These are phyloP conservation scores for Dendroctonus valens DNA, from an alignment of 1,140 invertebrate genomes.

Conservation along the genomic window DNA sequence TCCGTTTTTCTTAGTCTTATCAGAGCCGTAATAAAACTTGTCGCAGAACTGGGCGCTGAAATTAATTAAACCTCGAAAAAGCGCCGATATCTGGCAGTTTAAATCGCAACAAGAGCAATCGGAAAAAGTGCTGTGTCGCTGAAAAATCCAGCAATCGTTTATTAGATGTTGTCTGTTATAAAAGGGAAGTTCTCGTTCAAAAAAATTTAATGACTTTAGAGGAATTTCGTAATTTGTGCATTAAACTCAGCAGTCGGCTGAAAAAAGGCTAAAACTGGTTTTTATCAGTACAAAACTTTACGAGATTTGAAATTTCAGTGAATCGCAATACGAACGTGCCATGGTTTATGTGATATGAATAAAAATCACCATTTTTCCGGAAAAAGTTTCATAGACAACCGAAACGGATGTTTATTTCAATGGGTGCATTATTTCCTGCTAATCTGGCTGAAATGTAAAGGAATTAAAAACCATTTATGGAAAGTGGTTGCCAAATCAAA, in stretches of 20 bases:
- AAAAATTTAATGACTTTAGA: conserved; percentile 20
- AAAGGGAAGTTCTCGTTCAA: conserved; percentile 5
- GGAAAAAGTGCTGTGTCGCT: conserved; percentile 28
- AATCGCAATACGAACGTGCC: no score
- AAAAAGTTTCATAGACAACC: no score
- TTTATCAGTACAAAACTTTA: no score
- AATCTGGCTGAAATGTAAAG: no score
- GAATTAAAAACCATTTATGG: no score
- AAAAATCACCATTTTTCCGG: no score
- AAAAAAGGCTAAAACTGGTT: no score
- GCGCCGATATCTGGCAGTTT: conserved; percentile 28
- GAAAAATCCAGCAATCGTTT: conserved; percentile 27
- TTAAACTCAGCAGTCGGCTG: neutral
- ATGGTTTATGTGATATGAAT: no score
- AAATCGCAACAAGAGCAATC: conserved; percentile 27
- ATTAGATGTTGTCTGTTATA: conserved; percentile 16
- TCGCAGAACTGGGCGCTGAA: conserved; percentile 24
- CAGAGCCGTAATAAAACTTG: conserved; percentile 28
- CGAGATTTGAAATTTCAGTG: no score
- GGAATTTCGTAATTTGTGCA: conserved; percentile 18
- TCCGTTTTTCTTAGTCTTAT: conserved; percentile 29
- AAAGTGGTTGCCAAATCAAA: no score
- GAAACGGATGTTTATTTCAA: no score
- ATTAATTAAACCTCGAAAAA: conserved; percentile 32
- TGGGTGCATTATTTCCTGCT: no score